Percentiles rank a stretch among this genome's conserved stretches.
Evolutionary conservation across 2,797 vertebrate genomes (phyloP).

Genomic region (Nasua narica): DNA sequence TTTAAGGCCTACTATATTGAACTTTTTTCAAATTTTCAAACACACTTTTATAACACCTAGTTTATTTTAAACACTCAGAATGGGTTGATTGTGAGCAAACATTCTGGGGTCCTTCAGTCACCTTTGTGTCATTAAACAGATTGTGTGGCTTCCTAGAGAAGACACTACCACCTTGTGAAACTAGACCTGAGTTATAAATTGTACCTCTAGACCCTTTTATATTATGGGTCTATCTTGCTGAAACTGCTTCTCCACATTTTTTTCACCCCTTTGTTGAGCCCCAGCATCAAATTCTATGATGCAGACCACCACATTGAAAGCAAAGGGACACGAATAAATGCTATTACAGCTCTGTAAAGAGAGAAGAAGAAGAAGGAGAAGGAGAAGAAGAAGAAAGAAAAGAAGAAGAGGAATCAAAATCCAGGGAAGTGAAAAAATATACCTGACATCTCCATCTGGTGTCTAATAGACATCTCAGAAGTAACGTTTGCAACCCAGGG

Average conservation of each 20-base stretch:
- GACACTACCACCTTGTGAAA: neutral
- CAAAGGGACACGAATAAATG: neutral
- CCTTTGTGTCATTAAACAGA: neutral
- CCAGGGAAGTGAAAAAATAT: slow-evolving; percentile 31
- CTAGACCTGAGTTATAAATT: neutral
- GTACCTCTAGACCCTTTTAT: neutral
- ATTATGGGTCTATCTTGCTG: neutral
- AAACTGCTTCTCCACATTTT: neutral
- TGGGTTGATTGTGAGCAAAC: neutral
- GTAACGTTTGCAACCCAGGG: neutral
- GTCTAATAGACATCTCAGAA: neutral
- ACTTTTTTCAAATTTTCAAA: neutral
- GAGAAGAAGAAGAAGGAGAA: neutral
- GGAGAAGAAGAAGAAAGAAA: neutral
- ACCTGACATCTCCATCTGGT: slow-evolving; percentile 39
- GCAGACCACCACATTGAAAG: neutral
- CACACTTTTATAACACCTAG: neutral
- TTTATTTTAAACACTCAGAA: slow-evolving; percentile 9
- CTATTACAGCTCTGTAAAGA: neutral
- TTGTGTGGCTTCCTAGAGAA: neutral
- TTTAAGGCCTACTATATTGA: neutral
- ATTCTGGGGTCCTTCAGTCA: neutral
- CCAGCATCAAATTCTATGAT: neutral
- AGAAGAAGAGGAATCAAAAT: neutral
- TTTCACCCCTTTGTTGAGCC: neutral